phyloP scores from a whole-genome alignment of 2,797 vertebrate genomes.

The Poecilia wingei region DNA sequence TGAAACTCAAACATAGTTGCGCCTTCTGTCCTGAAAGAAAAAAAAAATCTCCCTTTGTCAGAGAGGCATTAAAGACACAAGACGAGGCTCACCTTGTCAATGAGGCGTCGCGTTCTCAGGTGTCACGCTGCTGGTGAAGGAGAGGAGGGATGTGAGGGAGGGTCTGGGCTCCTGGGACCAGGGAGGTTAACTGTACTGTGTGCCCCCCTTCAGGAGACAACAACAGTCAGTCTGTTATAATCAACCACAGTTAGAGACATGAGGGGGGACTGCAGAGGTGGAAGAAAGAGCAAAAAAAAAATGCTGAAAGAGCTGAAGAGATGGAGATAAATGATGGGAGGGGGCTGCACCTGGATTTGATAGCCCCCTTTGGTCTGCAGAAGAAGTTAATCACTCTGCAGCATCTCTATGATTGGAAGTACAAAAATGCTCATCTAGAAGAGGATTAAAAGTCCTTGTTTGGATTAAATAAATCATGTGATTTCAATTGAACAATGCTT shows the following conservation, averaged over 20 bases:
- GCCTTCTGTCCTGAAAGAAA: constrained; percentile 54
- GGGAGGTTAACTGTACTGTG: constrained; percentile 77
- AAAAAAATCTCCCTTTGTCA: constrained; percentile 45
- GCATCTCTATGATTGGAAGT: constrained; percentile 5
- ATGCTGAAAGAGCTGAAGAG: constrained; percentile 55
- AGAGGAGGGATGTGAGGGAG: constrained; percentile 61
- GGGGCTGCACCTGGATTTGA: constrained; percentile 47
- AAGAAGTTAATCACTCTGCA: constrained; percentile 6
- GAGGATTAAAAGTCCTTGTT: constrained; percentile 11
- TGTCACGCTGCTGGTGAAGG: constrained; percentile 50
- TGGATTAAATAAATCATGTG: constrained; percentile 6
- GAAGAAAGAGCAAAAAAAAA: constrained; percentile 10
- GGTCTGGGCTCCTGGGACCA: constrained; percentile 68
- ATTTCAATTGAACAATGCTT: background rate
- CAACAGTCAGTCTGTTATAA: constrained; percentile 79
- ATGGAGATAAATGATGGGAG: constrained; percentile 44
- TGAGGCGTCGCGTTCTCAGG: constrained; percentile 43
- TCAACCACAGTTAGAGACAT: constrained; percentile 67
- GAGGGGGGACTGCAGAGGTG: constrained; percentile 58
- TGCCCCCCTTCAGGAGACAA: constrained; percentile 81
- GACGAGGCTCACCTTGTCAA: constrained; percentile 75
- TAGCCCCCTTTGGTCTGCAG: constrained; percentile 20
- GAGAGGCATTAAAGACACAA: constrained; percentile 59
- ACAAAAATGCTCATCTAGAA: constrained; percentile 18
- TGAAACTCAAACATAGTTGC: background rate